Conservation (phyloP, 1,140 invertebrate species). For the Drosophila seguyi region DNA sequence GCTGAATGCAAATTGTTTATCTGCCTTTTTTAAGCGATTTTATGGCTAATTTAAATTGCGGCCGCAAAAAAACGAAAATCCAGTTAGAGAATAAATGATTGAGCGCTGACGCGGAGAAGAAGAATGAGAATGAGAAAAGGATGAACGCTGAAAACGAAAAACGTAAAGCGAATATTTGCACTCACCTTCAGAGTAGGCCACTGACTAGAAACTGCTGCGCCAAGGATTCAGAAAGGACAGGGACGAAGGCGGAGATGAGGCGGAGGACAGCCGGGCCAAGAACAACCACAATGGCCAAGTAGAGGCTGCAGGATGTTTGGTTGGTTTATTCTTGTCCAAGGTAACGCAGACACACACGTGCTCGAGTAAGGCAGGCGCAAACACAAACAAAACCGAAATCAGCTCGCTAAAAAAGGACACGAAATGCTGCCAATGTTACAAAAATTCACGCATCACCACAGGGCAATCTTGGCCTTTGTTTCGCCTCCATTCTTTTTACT, state of each 20-base stretch:
- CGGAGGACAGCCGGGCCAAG: slow-evolving; percentile 26
- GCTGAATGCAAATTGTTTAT: slow-evolving; percentile 24
- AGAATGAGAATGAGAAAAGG: not conserved
- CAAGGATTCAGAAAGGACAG: slow-evolving; percentile 52
- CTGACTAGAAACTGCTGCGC: slow-evolving; percentile 72
- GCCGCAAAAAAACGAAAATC: slow-evolving; percentile 24
- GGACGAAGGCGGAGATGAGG: slow-evolving; percentile 26
- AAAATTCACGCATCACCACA: slow-evolving; percentile 49
- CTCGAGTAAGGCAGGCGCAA: slow-evolving; percentile 23
- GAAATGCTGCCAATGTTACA: slow-evolving; percentile 48
- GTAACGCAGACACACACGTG: slow-evolving; percentile 49
- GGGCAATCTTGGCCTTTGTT: slow-evolving; percentile 42
- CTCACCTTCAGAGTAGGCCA: slow-evolving; percentile 72
- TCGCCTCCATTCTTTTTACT: slow-evolving; percentile 5
- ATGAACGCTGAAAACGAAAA: slow-evolving; percentile 8
- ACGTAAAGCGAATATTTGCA: slow-evolving; percentile 20
- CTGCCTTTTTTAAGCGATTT: slow-evolving; percentile 39
- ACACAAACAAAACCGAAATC: slow-evolving; percentile 44
- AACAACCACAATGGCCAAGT: slow-evolving; percentile 45
- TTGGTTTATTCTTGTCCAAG: slow-evolving; percentile 55
- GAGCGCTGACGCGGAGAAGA: slow-evolving; percentile 1
- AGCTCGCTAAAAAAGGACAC: slow-evolving; percentile 28
- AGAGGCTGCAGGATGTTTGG: slow-evolving; percentile 42
- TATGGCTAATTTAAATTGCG: slow-evolving; percentile 36
- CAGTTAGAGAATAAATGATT: slow-evolving; percentile 42